Conservation (phyloP, 2,797 vertebrate genomes). For the Sebastes steindachneri region DNA sequence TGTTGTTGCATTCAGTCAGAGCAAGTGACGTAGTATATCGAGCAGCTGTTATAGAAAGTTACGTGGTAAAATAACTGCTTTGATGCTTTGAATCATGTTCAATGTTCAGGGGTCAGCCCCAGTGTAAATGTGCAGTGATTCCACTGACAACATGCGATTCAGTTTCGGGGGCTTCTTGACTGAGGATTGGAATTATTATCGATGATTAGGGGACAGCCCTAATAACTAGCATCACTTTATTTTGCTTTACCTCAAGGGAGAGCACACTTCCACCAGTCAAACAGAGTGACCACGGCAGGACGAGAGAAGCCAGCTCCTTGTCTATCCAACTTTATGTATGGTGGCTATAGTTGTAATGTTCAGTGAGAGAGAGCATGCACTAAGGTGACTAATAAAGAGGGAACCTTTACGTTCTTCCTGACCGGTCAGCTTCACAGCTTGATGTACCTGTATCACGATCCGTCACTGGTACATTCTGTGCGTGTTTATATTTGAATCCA, state of each 20-base stretch:
- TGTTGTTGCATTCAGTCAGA: too few relatives aligned
- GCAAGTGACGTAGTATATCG: too few relatives aligned
- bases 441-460: not conserved
- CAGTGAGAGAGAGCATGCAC: not conserved
- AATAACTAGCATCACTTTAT: not conserved
- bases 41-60: fast-evolving
- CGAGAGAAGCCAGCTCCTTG: not conserved
- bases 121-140: too few relatives aligned
- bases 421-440: fast-evolving
- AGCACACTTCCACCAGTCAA: not conserved
- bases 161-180: too few relatives aligned
- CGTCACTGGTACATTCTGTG: not conserved
- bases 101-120: too few relatives aligned
- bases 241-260: not conserved
- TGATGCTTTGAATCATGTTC: too few relatives aligned
- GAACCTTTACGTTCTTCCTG: not conserved
- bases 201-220: too few relatives aligned
- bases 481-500: not conserved
- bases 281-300: not conserved
- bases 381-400: not conserved
- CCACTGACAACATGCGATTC: too few relatives aligned
- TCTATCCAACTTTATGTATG: not conserved
- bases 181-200: too few relatives aligned
- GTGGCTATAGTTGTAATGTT: not conserved
- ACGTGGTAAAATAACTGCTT: too few relatives aligned